Conservation (phyloP, 1,140 invertebrate species). For the Coptotermes formosanus region DNA sequence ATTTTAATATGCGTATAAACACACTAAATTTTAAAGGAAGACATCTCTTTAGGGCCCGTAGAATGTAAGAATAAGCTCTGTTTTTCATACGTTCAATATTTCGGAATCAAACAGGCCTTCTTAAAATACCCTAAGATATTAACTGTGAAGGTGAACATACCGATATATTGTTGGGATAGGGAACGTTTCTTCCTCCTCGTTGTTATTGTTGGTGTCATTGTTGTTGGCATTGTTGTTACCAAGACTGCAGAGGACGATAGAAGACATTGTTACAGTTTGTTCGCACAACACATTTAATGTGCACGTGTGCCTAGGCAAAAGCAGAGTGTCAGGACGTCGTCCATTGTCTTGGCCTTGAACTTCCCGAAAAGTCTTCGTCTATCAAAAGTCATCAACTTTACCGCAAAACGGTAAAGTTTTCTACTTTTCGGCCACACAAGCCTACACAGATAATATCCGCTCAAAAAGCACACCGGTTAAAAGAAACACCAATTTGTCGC, state of each 20-base stretch:
- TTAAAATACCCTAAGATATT: too few relatives aligned
- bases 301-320: background rate
- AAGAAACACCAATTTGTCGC: background rate
- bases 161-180: constrained; percentile 33
- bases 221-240: constrained; percentile 34
- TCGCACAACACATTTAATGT: background rate
- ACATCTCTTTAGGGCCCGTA: too few relatives aligned
- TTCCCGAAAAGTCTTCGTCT: background rate
- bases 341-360: background rate
- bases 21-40: too few relatives aligned
- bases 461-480: background rate
- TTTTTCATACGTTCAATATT: too few relatives aligned
- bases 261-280: constrained; percentile 33
- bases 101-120: too few relatives aligned
- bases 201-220: constrained; percentile 32
- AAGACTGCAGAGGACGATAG: constrained; percentile 32
- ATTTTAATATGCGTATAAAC: too few relatives aligned
- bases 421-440: background rate
- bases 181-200: constrained; percentile 32
- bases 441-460: background rate
- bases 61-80: too few relatives aligned
- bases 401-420: background rate
- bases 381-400: background rate
- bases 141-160: constrained; percentile 40
- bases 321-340: background rate